Evolutionary conservation across 2,888 invertebrate species (phyloP), one percentile per base, ranked within the genome.

Genomic region (Bruchidius siliquastri): DNA sequence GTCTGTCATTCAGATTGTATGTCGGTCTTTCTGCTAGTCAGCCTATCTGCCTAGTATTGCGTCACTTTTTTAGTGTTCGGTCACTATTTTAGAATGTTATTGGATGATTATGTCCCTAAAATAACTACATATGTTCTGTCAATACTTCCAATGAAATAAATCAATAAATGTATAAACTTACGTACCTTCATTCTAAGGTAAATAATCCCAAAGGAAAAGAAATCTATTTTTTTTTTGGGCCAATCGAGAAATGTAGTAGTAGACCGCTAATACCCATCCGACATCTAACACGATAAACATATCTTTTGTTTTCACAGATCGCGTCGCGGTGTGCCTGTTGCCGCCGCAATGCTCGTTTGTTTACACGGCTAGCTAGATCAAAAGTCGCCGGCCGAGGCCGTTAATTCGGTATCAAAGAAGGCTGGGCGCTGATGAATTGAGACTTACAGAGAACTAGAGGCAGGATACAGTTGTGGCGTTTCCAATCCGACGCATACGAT

Each of bases 391-490:
- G 22, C 21, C 68, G 8, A 22, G 6, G 22, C 22, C 68, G 68
- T 68, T 68, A 68, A 68, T 68, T 68, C 68, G 68, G 68, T 68
- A 68, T 68, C 68, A 68, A 68, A 68, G 68, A 22, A 68, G 21
- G 21, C 22, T 18, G 49, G 22, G 21, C 68, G 8, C 22, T 22
- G 68, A 68, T 68, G 68, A 68, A 68, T 68, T 68, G 18, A 68
- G 68, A 68, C 68, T 21, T 68, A 10, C 21, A 68, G 6, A 49
- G 49, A 49, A 49, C 8, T 13, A 49, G 49, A 3, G 49, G 49
- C 49, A 49, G 49, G 49, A 49, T 49, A 49, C 49, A 49, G 49
- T 49, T 49, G 49, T 49, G 49, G 49, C 49, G 49, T 49, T 49
- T 49, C 49, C 49, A 49, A 49, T 49, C 49, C 49, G 49, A 49